A percentile compares a stretch with the other conserved stretches of the same genome.
phyloP scores from a whole-genome alignment of 2,113 vertebrate genomes.

The Archilochus colubris region DNA sequence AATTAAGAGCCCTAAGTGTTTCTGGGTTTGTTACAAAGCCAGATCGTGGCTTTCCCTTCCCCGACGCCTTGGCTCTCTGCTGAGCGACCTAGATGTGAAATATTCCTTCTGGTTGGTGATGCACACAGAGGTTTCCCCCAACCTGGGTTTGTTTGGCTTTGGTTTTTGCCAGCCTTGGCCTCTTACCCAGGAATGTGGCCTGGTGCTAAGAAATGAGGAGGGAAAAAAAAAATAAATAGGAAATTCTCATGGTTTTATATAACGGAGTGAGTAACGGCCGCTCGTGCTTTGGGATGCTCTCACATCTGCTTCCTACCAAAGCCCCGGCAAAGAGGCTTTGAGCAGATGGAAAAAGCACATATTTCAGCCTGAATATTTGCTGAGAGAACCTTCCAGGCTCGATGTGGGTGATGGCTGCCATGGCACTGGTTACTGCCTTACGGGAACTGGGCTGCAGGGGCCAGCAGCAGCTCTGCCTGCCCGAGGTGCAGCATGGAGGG shows the following conservation, averaged over 20 bases:
- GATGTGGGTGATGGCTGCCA: fast-evolving
- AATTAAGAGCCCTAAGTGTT: conserved; percentile 32
- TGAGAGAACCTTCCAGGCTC: background rate
- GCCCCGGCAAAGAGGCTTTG: background rate
- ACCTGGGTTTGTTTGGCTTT: background rate
- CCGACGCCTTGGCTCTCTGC: background rate
- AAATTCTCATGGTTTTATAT: conserved; percentile 56
- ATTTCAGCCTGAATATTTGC: conserved; percentile 21
- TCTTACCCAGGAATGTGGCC: conserved; percentile 18
- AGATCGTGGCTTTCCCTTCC: conserved; percentile 37
- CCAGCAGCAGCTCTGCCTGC: background rate
- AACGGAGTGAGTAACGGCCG: background rate
- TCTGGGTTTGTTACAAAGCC: conserved; percentile 23
- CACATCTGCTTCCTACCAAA: conserved; percentile 61
- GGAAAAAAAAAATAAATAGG: background rate
- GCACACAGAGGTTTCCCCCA: background rate
- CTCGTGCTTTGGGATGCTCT: conserved; percentile 48
- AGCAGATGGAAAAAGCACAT: conserved; percentile 37
- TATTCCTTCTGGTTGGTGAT: background rate
- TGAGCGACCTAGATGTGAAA: background rate
- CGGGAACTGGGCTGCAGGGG: background rate
- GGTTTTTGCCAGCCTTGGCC: background rate
- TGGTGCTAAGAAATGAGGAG: background rate
- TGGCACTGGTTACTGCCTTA: background rate
- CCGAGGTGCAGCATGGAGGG: fast-evolving